Evolutionary conservation across 1,140 invertebrate genomes (phyloP).

Genomic region (Hesperophylax magnus): DNA sequence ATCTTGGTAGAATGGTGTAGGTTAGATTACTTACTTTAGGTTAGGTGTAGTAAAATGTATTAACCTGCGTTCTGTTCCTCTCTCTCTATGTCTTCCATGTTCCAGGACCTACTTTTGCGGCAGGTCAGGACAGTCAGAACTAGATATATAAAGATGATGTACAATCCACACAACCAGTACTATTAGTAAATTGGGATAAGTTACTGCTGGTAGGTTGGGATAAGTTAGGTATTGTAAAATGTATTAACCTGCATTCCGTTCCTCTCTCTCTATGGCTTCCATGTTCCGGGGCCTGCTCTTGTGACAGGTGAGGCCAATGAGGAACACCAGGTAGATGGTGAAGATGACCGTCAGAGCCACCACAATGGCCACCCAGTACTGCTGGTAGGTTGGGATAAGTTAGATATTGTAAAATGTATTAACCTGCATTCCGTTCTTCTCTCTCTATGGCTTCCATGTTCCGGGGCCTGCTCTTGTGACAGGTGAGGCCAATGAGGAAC

Average conservation of each 20-base stretch:
- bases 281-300: conserved; percentile 59
- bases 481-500: conserved; percentile 70
- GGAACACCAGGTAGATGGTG: conserved; percentile 74
- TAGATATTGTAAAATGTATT: background rate
- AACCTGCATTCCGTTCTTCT: background rate
- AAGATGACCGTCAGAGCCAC: conserved; percentile 71
- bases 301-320: conserved; percentile 67
- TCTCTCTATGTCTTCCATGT: too few relatives aligned
- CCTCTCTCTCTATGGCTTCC: conserved; percentile 56
- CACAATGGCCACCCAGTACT: conserved; percentile 72
- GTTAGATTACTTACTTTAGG: too few relatives aligned
- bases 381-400: too few relatives aligned
- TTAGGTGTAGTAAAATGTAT: background rate
- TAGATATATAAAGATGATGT: too few relatives aligned
- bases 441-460: conserved; percentile 59
- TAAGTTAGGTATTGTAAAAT: background rate
- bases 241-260: conserved; percentile 6
- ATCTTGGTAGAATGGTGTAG: too few relatives aligned
- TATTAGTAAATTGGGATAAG: too few relatives aligned
- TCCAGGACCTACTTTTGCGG: too few relatives aligned
- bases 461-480: conserved; percentile 59
- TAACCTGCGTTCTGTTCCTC: too few relatives aligned
- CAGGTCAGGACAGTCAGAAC: too few relatives aligned
- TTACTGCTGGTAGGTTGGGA: too few relatives aligned
- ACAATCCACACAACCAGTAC: too few relatives aligned